Conservation (phyloP, 2,888 invertebrate genomes). For the Drosophila nigritarsus region DNA sequence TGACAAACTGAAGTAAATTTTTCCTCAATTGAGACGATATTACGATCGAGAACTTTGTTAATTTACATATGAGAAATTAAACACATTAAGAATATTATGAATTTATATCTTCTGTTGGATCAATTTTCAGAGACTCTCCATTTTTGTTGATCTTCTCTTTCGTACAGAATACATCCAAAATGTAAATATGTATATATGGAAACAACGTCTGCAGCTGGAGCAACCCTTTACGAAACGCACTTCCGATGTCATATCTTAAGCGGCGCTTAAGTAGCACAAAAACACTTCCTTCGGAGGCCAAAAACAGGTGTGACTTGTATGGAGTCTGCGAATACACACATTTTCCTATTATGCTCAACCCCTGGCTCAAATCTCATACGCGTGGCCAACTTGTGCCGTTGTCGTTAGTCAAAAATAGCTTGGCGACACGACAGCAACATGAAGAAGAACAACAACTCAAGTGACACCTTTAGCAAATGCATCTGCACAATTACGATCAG, state of each 20-base stretch:
- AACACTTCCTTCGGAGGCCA: conserved; percentile 33
- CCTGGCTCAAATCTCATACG: conserved; percentile 61
- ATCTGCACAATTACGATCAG: conserved; percentile 78
- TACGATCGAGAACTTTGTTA: background rate
- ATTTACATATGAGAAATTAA: background rate
- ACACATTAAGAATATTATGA: background rate
- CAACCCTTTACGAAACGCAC: conserved; percentile 23
- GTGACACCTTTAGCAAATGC: conserved; percentile 78
- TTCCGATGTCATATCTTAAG: conserved; percentile 20
- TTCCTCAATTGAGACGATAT: background rate
- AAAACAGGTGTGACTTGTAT: conserved; percentile 46
- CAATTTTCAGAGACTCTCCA: background rate
- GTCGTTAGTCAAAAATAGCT: conserved; percentile 71
- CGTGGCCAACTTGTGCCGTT: conserved; percentile 75
- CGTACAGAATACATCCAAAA: background rate
- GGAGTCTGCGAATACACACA: conserved; percentile 2
- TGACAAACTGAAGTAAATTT: background rate
- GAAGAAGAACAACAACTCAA: conserved; percentile 56
- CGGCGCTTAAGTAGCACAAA: conserved; percentile 19
- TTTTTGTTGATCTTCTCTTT: background rate
- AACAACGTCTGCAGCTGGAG: conserved; percentile 30
- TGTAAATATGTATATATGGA: background rate
- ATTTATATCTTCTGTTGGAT: background rate
- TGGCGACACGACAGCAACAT: conserved; percentile 53
- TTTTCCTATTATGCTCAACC: conserved; percentile 19